Percentiles rank a stretch among this genome's conserved stretches.
Evolutionary conservation across 2,888 invertebrate genomes (phyloP).

Genomic region (Drosophila pullipes): DNA sequence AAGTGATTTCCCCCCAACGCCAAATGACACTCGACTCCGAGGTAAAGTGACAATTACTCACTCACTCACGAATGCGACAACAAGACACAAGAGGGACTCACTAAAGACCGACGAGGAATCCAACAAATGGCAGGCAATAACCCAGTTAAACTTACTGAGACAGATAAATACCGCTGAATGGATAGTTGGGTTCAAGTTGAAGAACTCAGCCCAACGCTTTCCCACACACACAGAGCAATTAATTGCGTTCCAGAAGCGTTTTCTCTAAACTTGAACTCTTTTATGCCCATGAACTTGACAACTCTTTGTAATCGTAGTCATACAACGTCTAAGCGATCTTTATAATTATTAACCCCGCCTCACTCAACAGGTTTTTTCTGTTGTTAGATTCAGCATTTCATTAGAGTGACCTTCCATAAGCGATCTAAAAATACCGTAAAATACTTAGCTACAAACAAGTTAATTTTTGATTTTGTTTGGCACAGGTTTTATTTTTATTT

Average conservation of each 20-base stretch:
- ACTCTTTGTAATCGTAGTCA: conserved; percentile 49
- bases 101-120: background rate
- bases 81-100: background rate
- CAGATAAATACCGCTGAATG: conserved; percentile 11
- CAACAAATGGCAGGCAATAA: conserved; percentile 21
- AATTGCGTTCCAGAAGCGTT: conserved; percentile 27
- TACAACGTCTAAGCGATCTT: conserved; percentile 64
- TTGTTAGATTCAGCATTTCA: conserved; percentile 44
- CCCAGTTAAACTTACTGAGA: conserved; percentile 1
- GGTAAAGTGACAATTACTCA: conserved; percentile 51
- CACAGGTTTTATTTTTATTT: background rate
- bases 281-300: conserved; percentile 15
- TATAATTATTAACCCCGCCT: conserved; percentile 4
- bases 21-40: conserved; percentile 11
- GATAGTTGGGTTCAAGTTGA: conserved; percentile 11
- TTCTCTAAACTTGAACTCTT: background rate
- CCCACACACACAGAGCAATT: conserved; percentile 61
- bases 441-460: background rate
- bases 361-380: background rate
- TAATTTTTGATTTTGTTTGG: conserved; percentile 1
- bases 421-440: conserved; percentile 4
- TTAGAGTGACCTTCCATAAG: conserved; percentile 53
- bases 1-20: conserved; percentile 19
- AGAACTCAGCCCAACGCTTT: conserved; percentile 42
- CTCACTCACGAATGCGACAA: conserved; percentile 26